Evolutionary conservation across 2,113 vertebrate genomes (phyloP).

Genomic region (Cromileptes altivelis): DNA sequence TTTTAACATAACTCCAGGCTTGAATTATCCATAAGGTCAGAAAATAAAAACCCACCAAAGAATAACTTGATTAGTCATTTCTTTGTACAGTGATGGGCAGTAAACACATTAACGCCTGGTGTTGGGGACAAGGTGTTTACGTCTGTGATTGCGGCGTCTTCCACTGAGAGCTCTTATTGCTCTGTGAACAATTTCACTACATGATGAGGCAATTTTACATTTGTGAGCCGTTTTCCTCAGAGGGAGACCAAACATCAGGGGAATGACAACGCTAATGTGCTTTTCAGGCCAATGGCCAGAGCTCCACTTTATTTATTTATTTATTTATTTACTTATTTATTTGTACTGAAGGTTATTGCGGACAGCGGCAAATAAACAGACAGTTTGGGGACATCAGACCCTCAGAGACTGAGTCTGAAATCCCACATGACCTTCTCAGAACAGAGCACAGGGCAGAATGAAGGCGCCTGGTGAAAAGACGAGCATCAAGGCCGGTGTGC

Average conservation of each 20-base stretch:
- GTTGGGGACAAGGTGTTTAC: conserved; percentile 16
- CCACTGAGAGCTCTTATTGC: conserved; percentile 47
- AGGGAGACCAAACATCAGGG: conserved; percentile 30
- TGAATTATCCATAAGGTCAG: conserved; percentile 47
- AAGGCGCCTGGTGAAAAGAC: conserved; percentile 37
- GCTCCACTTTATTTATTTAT: conserved; percentile 42
- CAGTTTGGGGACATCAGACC: conserved; percentile 26
- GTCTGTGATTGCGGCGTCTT: conserved; percentile 16
- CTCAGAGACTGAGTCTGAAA: conserved; percentile 60
- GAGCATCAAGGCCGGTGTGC: conserved; percentile 45
- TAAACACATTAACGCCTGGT: conserved; percentile 41
- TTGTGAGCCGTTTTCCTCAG: conserved; percentile 34
- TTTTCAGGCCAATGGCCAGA: conserved; percentile 33
- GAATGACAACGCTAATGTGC: conserved; percentile 50
- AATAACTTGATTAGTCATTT: conserved; percentile 46
- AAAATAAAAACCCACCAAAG: conserved; percentile 26
- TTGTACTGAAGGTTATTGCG: conserved; percentile 54
- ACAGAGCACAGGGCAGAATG: conserved; percentile 32
- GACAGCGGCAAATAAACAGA: conserved; percentile 53
- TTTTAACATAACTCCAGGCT: conserved; percentile 19
- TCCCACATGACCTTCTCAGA: conserved; percentile 66
- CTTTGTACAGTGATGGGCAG: conserved; percentile 26
- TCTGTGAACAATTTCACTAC: conserved; percentile 36
- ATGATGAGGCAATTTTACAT: conserved; percentile 49
- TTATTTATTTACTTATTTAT: conserved; percentile 20